Conservation (phyloP, 1,140 invertebrate species). For the Arion vulgaris region DNA sequence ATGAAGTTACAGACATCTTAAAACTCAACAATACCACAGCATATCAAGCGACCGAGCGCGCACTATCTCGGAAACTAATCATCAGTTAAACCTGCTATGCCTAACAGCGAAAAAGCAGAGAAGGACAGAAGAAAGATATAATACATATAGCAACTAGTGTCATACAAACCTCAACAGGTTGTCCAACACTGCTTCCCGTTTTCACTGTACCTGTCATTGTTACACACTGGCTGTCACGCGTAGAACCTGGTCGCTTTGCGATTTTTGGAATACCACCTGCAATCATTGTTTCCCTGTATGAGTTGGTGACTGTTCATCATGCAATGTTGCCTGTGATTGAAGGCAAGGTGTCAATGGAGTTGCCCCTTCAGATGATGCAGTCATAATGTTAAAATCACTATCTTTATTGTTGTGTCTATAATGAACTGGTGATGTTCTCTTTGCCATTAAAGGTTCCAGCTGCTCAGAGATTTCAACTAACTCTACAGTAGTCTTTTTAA, state of each 20-base stretch:
- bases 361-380: not conserved
- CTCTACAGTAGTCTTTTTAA: not conserved
- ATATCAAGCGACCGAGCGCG: no score
- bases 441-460: not conserved
- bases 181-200: slow-evolving; percentile 81
- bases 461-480: not conserved
- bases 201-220: slow-evolving; percentile 81
- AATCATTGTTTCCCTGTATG: not conserved
- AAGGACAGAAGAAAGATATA: no score
- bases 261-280: slow-evolving; percentile 29
- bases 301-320: not conserved
- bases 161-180: slow-evolving; percentile 77
- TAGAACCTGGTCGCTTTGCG: slow-evolving; percentile 20
- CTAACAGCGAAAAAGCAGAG: no score
- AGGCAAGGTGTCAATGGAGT: not conserved
- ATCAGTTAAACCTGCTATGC: no score
- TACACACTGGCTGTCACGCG: slow-evolving; percentile 47
- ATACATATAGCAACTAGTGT: not conserved
- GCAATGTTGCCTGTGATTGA: not conserved
- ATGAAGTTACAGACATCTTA: no score
- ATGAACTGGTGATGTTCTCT: not conserved
- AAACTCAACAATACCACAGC: no score
- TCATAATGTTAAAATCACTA: not conserved
- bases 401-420: not conserved
- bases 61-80: no score